Evolutionary conservation across 2,888 invertebrate species (phyloP), one percentile per base, ranked within the genome.

Genomic region (Ochropacha duplaris): DNA sequence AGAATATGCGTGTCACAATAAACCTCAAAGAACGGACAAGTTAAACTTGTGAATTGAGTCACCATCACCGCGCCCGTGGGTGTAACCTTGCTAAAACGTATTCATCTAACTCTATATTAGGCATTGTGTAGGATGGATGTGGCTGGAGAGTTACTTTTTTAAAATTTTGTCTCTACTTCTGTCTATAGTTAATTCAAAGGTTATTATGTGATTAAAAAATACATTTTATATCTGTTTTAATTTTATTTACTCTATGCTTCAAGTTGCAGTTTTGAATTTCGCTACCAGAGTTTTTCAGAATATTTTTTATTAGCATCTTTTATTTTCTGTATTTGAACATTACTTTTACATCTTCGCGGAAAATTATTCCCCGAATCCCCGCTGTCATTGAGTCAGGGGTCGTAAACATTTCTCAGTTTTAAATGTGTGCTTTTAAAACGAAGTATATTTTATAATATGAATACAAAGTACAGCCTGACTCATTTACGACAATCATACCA

Each of bases 81-180:
- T 72, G 87, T 77, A 86, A 78, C 89, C 92, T 91, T 84, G 90
- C 83, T 68, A 67, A 72, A 66, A 62, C 58, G 67, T 78, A 73
- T 71, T 61, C 69, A 70, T 72, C 64, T 64, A 61, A 71, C 79
- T 66, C 76, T 80, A 72, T 83, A 86, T 84, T 88, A 72, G 90
- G 90, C 60, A 57, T 60, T 74, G 83, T 78, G 90, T 90, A 81
- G 19, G 44, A 19, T 9, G 44, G 19, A 44, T 19, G 16, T 19
- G 44, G 19, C 44, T 44, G 44, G 44, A 44, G 44, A 1, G 3
- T 9, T 9, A 19, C 16, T 19, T 19, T 44, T 44, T 44, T 19
- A 19, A 44, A 2, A 9, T 39, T 39, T 5, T 0, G 2, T 34
- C n/a, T 5, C 5, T 3, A 9, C 9, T 39, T 39, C 0, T 28